Percentiles rank a stretch among this genome's conserved stretches.
Conservation (phyloP, 2,888 invertebrate genomes). For the Noctua pronuba region DNA sequence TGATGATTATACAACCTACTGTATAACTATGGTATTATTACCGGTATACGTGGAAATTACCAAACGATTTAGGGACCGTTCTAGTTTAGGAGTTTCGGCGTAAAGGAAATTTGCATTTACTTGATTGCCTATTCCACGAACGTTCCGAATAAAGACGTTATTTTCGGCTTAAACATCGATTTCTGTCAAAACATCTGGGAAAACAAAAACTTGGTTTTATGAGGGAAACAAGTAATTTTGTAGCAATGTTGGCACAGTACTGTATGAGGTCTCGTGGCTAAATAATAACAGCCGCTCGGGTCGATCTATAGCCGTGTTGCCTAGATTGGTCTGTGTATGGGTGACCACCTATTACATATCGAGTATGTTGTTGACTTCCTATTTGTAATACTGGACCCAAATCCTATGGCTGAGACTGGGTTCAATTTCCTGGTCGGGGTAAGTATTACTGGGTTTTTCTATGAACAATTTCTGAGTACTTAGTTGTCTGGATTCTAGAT, state of each 20-base stretch:
- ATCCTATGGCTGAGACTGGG: neutral
- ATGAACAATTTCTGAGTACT: neutral
- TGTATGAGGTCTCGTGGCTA: too few relatives aligned
- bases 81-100: conserved; percentile 27
- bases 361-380: too few relatives aligned
- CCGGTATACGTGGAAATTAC: conserved; percentile 27
- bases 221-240: neutral
- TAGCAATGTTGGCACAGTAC: too few relatives aligned
- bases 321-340: too few relatives aligned
- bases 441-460: neutral
- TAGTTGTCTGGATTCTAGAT: neutral
- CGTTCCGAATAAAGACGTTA: conserved; percentile 24
- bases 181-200: conserved; percentile 5
- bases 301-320: too few relatives aligned
- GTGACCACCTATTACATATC: too few relatives aligned
- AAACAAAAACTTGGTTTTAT: neutral
- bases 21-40: neutral
- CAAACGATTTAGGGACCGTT: conserved; percentile 8
- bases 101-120: conserved; percentile 47
- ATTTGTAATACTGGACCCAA: too few relatives aligned
- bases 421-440: neutral
- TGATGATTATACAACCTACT: neutral
- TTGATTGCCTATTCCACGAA: conserved; percentile 45
- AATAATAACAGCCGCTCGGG: too few relatives aligned
- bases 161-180: conserved; percentile 14